Evolutionary conservation across 2,797 vertebrate species (phyloP), one percentile per base, ranked within the genome.

Genomic region (Chromobotia macracanthus): DNA sequence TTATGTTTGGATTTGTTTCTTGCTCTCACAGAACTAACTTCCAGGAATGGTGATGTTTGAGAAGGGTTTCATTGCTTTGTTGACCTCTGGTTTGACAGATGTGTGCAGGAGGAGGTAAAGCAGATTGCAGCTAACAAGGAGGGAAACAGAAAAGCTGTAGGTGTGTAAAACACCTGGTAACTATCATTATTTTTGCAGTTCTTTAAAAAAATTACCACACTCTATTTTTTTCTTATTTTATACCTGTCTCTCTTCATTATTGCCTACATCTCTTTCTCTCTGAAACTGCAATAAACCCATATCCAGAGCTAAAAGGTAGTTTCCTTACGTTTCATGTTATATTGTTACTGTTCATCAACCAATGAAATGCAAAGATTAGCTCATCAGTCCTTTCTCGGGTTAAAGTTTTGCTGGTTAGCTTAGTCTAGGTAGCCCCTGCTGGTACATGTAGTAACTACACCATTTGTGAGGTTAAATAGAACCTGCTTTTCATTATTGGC

Each of bases 31-130:
- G 38, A 58, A n/a, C 38, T 66, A 60, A 61, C 44, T 55, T 75
- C 48, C 50, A 61, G 51, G 61, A 63, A 73, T 46, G 12, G 11
- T 44, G 15, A 66, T 65, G 48, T 81, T 72, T 18, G 3, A 63
- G 56, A 28, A 51, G 76, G 25, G 19, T 72, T 72, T 77, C 72
- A 82, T 77, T 84, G 68, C 12, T 73, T 25, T 38, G n/a, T 35
- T 70, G 50, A 76, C 77, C 73, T 35, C 48, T 44, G 72, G 38
- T 68, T 5, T 81, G 71, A 81, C 71, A 53, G 65, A 48, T 55
- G 55, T 35, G 19, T 51, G 50, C 50, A n/a, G 50, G 50, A 51
- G 16, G 16, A 51, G 3, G 38, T 41, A 41, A 9, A 41, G 18
- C 50, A 51, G 50, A 8, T 18, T 18, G 6, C 16, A 8, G 50